A percentile compares a stretch with the other conserved stretches of the same genome.
Conservation (phyloP, 2,797 vertebrate species). For the Hoplostethus atlanticus region DNA sequence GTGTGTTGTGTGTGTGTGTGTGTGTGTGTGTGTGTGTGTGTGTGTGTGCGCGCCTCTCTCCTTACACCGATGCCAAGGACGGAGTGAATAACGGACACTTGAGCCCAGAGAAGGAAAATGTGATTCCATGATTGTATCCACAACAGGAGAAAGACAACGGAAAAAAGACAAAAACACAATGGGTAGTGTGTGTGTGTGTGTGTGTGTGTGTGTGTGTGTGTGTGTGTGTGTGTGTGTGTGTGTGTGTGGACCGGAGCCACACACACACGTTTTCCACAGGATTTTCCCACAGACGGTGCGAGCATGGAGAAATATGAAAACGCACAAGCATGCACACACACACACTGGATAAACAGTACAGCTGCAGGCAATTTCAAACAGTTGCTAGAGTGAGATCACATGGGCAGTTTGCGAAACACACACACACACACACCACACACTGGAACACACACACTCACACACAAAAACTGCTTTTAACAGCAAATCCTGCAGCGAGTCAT, state of each 20-base stretch:
- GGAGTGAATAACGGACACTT: not conserved
- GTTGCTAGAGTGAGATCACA: not conserved
- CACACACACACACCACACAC: not conserved
- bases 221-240: too few species aligned
- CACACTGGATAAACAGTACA: constrained; percentile 9
- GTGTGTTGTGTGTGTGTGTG: constrained; percentile 14
- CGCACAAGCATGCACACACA: constrained; percentile 4
- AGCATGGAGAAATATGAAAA: constrained; percentile 20
- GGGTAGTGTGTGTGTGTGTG: not conserved
- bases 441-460: not conserved
- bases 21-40: constrained; percentile 18
- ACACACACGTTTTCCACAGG: constrained; percentile 1
- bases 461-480: not conserved
- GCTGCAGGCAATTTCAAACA: not conserved
- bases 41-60: not conserved
- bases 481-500: too few species aligned
- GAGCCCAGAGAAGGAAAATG: constrained; percentile 47
- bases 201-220: too few species aligned
- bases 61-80: not conserved
- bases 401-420: too few species aligned
- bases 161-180: not conserved
- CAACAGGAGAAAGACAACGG: not conserved
- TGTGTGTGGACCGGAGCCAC: not conserved
- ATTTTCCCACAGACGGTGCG: not conserved
- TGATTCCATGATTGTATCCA: constrained; percentile 61